phyloP scores from a whole-genome alignment of 92 coral and sea anemone species.

The Scolanthus callimorphus region DNA sequence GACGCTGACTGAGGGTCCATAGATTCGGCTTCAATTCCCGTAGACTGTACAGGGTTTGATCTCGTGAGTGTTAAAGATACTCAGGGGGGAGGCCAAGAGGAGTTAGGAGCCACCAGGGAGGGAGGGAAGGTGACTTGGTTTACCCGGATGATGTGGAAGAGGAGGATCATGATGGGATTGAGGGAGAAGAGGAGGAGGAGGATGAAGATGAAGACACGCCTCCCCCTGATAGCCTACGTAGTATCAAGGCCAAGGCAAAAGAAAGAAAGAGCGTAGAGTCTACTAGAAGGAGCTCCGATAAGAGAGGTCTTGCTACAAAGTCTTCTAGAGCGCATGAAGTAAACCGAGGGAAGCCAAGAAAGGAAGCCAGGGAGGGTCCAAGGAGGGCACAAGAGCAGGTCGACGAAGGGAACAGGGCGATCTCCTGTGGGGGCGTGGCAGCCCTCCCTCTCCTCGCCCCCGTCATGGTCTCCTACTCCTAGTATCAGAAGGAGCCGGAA shows the following conservation, averaged over 20 bases:
- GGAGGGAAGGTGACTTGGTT: constrained; percentile 38
- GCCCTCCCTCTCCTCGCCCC: constrained; percentile 76
- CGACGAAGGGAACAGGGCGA: constrained; percentile 14
- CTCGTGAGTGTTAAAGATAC: neutral
- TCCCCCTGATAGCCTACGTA: constrained; percentile 88
- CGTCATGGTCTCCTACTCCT: constrained; percentile 87
- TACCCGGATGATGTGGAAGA: constrained; percentile 13
- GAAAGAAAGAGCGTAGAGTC: constrained; percentile 59
- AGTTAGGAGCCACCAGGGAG: no score
- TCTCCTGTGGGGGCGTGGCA: constrained; percentile 24
- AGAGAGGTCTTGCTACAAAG: constrained; percentile 29
- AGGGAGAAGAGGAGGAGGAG: constrained; percentile 9
- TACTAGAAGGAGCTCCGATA: constrained; percentile 18
- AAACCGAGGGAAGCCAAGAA: neutral
- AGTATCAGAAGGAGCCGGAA: constrained; percentile 60
- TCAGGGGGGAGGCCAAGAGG: no score
- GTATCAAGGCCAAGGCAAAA: constrained; percentile 80
- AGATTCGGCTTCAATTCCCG: constrained; percentile 27
- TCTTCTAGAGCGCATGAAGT: neutral
- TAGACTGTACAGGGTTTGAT: constrained; percentile 29
- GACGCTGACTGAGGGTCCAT: constrained; percentile 13
- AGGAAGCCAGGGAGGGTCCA: neutral
- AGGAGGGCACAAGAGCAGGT: constrained; percentile 13
- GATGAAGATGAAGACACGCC: constrained; percentile 87
- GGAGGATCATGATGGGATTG: constrained; percentile 10